Conservation (phyloP, 2,797 vertebrate species). For the Meriones psammophilus region DNA sequence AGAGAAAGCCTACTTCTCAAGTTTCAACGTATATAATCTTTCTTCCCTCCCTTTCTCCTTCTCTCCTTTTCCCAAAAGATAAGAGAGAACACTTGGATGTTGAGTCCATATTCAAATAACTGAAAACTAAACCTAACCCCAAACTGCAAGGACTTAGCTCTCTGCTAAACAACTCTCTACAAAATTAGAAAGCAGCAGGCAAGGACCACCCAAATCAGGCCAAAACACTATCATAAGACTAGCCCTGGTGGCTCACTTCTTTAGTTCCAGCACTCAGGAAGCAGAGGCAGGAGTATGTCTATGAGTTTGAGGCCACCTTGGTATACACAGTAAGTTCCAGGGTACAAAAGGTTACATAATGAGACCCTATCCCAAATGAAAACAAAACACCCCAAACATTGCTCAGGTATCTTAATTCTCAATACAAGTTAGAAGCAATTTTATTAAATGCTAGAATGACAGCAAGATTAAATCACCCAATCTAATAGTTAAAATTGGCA, state of each 20-base stretch:
- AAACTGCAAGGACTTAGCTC: constrained; percentile 60
- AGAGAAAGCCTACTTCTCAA: constrained; percentile 37
- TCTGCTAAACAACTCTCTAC: constrained; percentile 49
- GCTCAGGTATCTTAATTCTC: constrained; percentile 29
- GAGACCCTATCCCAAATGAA: background rate
- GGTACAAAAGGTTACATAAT: background rate
- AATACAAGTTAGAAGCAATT: constrained; percentile 36
- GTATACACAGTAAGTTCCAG: background rate
- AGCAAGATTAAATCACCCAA: constrained; percentile 23
- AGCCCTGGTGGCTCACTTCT: background rate
- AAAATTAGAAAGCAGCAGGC: constrained; percentile 22
- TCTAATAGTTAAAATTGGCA: constrained; percentile 38
- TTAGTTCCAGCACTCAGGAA: background rate
- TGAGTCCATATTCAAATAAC: constrained; percentile 43
- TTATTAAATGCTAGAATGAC: constrained; percentile 62
- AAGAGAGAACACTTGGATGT: constrained; percentile 62
- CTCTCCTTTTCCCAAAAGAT: background rate
- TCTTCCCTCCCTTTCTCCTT: background rate
- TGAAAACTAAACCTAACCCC: constrained; percentile 69
- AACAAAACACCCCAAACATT: constrained; percentile 13
- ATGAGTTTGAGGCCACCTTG: background rate
- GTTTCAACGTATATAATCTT: background rate
- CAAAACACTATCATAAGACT: background rate
- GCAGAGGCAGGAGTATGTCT: background rate
- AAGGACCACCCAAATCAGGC: constrained; percentile 30